phyloP scores from a whole-genome alignment of 2,797 vertebrate genomes.

The Anolis apletophallus region DNA sequence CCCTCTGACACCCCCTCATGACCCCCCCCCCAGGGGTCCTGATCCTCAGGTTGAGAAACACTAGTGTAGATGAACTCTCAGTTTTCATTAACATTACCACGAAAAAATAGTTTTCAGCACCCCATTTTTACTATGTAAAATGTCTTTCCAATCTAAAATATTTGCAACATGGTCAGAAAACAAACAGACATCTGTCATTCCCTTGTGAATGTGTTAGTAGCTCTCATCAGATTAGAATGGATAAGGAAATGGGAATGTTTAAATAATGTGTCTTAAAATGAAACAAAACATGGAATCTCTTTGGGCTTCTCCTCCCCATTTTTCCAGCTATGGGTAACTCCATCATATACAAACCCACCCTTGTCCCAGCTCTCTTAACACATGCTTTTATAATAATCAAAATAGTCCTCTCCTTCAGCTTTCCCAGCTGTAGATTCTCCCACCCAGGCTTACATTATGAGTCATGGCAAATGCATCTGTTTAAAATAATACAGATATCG shows the following conservation, averaged over 20 bases:
- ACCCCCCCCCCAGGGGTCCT: too few relatives aligned
- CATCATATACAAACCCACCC: conserved; percentile 10
- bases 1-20: too few relatives aligned
- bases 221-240: background rate
- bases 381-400: conserved; percentile 73
- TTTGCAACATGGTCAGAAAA: background rate
- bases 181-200: background rate
- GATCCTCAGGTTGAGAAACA: too few relatives aligned
- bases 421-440: conserved; percentile 73
- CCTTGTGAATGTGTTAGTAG: background rate
- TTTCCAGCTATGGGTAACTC: conserved; percentile 55
- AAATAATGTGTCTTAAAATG: background rate
- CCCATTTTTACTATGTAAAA: background rate
- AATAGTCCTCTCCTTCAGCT: conserved; percentile 68
- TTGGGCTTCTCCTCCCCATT: conserved; percentile 55
- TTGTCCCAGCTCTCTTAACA: conserved; percentile 64
- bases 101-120: background rate
- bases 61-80: too few relatives aligned
- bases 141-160: background rate
- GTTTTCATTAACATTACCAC: background rate
- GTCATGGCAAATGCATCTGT: conserved; percentile 68
- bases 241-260: conserved; percentile 21
- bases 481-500: conserved; percentile 62
- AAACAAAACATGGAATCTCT: conserved; percentile 31
- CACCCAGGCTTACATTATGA: conserved; percentile 75